Evolutionary conservation across 2,888 invertebrate species (phyloP), one percentile per base, ranked within the genome.

Genomic region (Erpobdella octoculata): DNA sequence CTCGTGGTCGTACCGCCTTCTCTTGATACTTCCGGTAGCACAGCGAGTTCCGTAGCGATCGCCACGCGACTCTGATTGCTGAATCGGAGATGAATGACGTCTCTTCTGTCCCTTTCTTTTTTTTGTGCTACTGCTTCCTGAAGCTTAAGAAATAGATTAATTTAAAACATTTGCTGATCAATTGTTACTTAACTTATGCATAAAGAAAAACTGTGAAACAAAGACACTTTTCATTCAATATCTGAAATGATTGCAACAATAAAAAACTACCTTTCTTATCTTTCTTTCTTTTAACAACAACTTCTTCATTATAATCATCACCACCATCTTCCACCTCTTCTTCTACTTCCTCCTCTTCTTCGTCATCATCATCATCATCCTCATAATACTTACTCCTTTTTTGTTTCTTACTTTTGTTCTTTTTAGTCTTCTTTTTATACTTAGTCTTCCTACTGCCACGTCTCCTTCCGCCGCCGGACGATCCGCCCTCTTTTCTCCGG

Each of bases 1-100:
- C 18, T 69, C 75, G 21, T 72, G 72, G 31, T 74, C 75, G 59
- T 75, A 73, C 36, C 71, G 38, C 64, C 72, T 67, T 41, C 76
- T 59, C 62, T 67, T 70, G 9, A 74, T 68, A 18, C 70, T 70
- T 3, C 76, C 76, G 15, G 75, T 74, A 1, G 71, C 28, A n/a
- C 68, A 71, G n/a, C 76, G 65, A 0, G 76, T 76, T 15, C 71
- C 58, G 65, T 76, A 76, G 12, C 72, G 59, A 1, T 59, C 68
- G 37, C 37, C 28, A 5, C 25, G 67, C 2, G 41, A 37, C 12
- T 38, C 36, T 5, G 33, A 48, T 46, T 41, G 67, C 4, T 38
- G 67, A 15, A 12, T 41, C 9, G 53, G 28, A n/a, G n/a, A n/a
- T n/a, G n/a, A n/a, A n/a, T n/a, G n/a, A n/a, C 38, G 36, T 4